Conservation (phyloP, 92 coral and sea anemone species). For the Paragorgia papillata region DNA sequence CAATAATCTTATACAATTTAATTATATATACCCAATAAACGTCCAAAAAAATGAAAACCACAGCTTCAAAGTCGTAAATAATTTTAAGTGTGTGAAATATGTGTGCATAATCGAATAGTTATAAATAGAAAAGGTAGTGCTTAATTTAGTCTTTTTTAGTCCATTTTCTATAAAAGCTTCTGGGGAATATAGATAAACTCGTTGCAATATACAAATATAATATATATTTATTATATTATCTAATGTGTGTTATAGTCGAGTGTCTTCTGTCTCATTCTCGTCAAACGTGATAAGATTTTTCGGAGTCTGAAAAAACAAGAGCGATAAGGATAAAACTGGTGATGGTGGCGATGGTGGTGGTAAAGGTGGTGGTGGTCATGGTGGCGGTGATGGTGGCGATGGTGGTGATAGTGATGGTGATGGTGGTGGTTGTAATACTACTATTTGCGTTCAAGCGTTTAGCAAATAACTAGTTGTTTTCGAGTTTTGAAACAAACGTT, state of each 20-base stretch:
- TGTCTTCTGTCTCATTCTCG: slow-evolving; percentile 68
- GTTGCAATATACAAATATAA: slow-evolving; percentile 21
- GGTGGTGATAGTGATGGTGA: too few species aligned
- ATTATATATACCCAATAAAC: background rate
- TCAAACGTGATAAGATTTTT: slow-evolving; percentile 87
- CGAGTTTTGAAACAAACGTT: too few species aligned
- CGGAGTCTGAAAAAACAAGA: slow-evolving; percentile 58
- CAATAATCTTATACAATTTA: background rate
- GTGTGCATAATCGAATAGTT: background rate
- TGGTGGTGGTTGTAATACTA: too few species aligned
- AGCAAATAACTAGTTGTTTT: too few species aligned
- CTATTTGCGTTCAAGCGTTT: too few species aligned
- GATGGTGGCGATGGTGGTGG: too few species aligned
- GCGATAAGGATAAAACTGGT: too few species aligned
- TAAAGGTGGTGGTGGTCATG: too few species aligned
- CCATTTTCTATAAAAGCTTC: background rate
- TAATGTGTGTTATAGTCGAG: slow-evolving; percentile 3
- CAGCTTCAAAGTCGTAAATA: background rate
- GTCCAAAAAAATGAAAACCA: background rate
- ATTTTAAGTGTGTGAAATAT: background rate
- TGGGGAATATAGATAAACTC: slow-evolving; percentile 1
- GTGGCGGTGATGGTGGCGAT: too few species aligned
- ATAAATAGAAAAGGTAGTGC: background rate
- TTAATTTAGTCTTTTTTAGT: background rate
- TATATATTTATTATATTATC: slow-evolving; percentile 7